phyloP scores from a whole-genome alignment of 2,888 invertebrate species.

The Lumbricus terrestris region DNA sequence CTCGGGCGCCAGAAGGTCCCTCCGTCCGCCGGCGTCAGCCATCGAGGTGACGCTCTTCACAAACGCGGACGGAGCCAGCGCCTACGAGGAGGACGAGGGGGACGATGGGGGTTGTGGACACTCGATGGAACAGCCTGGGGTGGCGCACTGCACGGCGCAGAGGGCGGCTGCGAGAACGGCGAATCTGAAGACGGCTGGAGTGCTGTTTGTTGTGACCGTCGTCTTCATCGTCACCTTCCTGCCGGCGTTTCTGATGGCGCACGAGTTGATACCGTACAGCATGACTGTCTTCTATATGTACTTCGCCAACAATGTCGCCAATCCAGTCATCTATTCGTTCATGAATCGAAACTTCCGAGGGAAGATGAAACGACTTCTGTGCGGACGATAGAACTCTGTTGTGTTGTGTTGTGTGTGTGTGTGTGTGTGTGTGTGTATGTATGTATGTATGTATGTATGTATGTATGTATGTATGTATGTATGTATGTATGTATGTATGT shows the following conservation, averaged over 20 bases:
- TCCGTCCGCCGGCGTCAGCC: conserved; percentile 30
- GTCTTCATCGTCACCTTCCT: conserved; percentile 56
- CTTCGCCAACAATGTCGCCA: conserved; percentile 57
- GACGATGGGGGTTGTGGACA: conserved; percentile 34
- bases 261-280: conserved; percentile 41
- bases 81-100: conserved; percentile 23
- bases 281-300: conserved; percentile 56
- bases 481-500: too few species aligned
- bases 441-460: not conserved
- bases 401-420: not conserved
- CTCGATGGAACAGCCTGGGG: conserved; percentile 12
- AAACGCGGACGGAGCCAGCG: not conserved
- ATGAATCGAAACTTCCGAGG: conserved; percentile 57
- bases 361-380: conserved; percentile 45
- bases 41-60: not conserved
- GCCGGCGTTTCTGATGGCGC: conserved; percentile 53
- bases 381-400: not conserved
- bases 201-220: conserved; percentile 56
- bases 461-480: too few species aligned
- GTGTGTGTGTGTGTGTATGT: not conserved
- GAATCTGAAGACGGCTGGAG: conserved; percentile 55
- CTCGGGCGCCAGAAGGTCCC: conserved; percentile 16
- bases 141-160: conserved; percentile 32
- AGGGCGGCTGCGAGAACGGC: conserved; percentile 39
- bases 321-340: conserved; percentile 58